Base-by-base conservation (phyloP, 1,140 invertebrate genomes). In the Delia radicum region DNA sequence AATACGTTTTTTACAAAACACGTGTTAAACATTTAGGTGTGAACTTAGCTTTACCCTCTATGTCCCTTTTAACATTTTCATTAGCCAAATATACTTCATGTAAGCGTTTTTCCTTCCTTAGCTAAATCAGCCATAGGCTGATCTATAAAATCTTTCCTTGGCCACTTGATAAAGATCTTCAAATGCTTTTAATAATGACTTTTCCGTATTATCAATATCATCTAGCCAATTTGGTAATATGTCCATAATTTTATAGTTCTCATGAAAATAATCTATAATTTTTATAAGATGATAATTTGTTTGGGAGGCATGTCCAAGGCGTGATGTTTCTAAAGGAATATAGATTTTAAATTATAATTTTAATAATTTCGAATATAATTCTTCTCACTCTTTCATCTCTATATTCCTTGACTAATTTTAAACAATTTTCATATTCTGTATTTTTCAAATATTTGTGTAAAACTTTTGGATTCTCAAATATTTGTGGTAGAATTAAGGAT, bases 11-110 rank as follows among this genome's bases (percentile, higher is more conserved):
- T n/a, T n/a, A n/a, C n/a, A n/a, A n/a, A n/a, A n/a, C n/a, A n/a
- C n/a, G n/a, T n/a, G n/a, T n/a, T n/a, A n/a, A n/a, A n/a, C n/a
- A n/a, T 42, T 42, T 42, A 42, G n/a, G 10, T 8, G 37, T 42
- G n/a, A 37, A 42, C n/a, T 33, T 33, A 33, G n/a, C n/a, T 33
- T 33, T 5, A 75, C 77, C 55, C 27, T 2, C 2, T 18, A 76
- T 69, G 42, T 61, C 61, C 28, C 69, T 74, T 62, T 67, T 62
- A 21, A 69, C 69, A 31, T 74, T 31, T 18, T 74, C 75, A 27
- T 74, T 75, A 46, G 69, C 72, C 28, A 69, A 72, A 72, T 71
- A 76, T 18, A 78, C n/a, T 62, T 76, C 27, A 76, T 78, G 74
- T 8, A 78, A 46, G 21, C 42, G 46, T 24, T 76, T 78, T 24